Conservation (phyloP, 2,797 vertebrate species). For the Peromyscus aztecus region DNA sequence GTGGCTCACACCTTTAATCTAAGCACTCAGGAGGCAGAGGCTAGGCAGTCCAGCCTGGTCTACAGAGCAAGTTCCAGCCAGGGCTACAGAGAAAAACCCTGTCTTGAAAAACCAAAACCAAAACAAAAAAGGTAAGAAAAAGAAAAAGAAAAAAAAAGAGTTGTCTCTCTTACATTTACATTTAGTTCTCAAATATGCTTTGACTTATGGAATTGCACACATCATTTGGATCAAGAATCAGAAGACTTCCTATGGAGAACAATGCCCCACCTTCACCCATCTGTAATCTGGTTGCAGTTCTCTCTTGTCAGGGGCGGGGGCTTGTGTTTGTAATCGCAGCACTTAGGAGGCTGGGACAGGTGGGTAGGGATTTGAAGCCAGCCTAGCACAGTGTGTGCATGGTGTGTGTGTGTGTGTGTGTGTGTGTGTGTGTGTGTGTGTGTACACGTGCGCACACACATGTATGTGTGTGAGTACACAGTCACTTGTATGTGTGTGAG, state of each 20-base stretch:
- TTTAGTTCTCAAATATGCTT: background rate
- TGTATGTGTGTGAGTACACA: no score
- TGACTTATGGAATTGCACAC: background rate
- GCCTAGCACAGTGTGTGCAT: background rate
- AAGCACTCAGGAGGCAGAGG: background rate
- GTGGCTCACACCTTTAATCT: background rate
- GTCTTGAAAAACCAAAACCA: background rate
- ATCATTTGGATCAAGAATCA: background rate
- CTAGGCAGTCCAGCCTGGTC: background rate
- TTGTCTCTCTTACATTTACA: background rate
- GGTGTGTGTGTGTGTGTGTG: background rate
- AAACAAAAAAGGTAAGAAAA: no score
- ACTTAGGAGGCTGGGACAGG: background rate
- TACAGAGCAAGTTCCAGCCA: background rate
- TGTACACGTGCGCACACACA: background rate
- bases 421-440: background rate
- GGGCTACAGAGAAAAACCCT: background rate
- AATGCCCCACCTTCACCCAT: background rate
- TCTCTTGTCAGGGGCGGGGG: background rate
- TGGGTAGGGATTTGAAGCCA: background rate
- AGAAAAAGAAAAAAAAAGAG: background rate
- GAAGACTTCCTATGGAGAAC: background rate
- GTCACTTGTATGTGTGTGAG: background rate
- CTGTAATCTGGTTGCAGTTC: slow-evolving; percentile 11
- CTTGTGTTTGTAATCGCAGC: background rate